These are phyloP conservation scores for Struthio camelus DNA, from an alignment of 2,113 vertebrate genomes.

Conservation along the genomic window DNA sequence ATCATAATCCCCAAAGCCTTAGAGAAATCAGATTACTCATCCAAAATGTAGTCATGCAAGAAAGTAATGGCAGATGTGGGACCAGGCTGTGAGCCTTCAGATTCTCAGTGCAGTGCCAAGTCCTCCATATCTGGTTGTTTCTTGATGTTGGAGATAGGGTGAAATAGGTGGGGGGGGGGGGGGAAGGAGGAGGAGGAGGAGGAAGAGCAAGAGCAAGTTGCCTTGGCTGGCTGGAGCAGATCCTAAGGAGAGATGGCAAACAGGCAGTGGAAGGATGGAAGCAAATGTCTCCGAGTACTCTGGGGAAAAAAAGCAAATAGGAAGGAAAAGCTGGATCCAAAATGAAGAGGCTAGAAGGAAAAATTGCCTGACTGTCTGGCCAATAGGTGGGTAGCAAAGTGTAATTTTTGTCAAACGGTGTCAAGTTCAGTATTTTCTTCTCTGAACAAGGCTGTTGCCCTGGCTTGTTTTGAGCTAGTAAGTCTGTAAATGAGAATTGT, in stretches of 20 bases:
- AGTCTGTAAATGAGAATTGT: neutral
- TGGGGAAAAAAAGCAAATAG: neutral
- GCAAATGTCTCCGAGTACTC: neutral
- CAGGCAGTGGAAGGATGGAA: neutral
- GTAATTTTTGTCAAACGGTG: neutral
- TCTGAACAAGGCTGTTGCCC: neutral
- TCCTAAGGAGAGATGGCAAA: neutral
- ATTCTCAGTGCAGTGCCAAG: neutral
- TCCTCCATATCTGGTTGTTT: neutral
- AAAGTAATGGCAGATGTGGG: neutral
- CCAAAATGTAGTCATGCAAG: neutral
- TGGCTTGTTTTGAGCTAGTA: neutral
- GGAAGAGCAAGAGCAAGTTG: neutral
- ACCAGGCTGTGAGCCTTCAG: neutral
- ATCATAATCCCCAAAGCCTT: neutral
- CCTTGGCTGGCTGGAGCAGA: neutral
- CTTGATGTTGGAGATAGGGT: neutral
- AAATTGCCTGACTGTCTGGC: neutral
- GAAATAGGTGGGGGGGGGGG: neutral
- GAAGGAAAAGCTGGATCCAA: fast-evolving
- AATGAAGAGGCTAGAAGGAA: neutral
- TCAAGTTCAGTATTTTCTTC: neutral
- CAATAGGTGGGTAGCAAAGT: neutral
- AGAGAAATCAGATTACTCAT: neutral
- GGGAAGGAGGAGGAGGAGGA: neutral